A percentile compares a stretch with the other conserved stretches of the same genome.
These are phyloP conservation scores for Porites divaricata DNA, from an alignment of 92 coral and sea anemone genomes.

Conservation along the genomic window DNA sequence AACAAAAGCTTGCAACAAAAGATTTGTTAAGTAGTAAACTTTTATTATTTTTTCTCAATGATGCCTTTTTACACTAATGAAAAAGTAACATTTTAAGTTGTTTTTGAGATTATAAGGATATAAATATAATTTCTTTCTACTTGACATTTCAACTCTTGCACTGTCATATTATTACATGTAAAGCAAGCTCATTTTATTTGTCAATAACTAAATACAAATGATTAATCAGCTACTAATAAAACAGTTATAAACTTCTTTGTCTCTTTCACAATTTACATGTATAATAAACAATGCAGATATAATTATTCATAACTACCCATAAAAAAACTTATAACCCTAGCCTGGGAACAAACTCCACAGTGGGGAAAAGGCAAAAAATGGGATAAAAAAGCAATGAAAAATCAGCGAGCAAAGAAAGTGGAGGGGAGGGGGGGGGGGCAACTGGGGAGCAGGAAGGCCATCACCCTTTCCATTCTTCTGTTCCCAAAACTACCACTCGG, in stretches of 20 bases:
- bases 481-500: too few relatives aligned
- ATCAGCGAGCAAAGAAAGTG: too few relatives aligned
- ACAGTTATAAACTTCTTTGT: neutral
- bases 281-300: too few relatives aligned
- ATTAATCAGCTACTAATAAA: constrained; percentile 20
- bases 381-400: too few relatives aligned
- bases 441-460: too few relatives aligned
- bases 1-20: neutral
- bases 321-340: too few relatives aligned
- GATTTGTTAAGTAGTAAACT: neutral
- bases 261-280: too few relatives aligned
- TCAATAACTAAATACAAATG: neutral
- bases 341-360: too few relatives aligned
- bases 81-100: neutral
- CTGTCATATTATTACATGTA: neutral
- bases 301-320: too few relatives aligned
- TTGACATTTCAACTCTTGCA: neutral
- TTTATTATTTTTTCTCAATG: neutral
- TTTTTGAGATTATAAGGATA: neutral
- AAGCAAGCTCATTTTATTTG: constrained; percentile 18
- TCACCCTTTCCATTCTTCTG: too few relatives aligned
- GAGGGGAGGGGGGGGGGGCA: too few relatives aligned
- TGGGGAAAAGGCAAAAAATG: too few relatives aligned
- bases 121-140: neutral
- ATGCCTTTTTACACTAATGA: neutral